Conservation (phyloP, 1,140 invertebrate genomes). For the Daktulosphaira vitifoliae region DNA sequence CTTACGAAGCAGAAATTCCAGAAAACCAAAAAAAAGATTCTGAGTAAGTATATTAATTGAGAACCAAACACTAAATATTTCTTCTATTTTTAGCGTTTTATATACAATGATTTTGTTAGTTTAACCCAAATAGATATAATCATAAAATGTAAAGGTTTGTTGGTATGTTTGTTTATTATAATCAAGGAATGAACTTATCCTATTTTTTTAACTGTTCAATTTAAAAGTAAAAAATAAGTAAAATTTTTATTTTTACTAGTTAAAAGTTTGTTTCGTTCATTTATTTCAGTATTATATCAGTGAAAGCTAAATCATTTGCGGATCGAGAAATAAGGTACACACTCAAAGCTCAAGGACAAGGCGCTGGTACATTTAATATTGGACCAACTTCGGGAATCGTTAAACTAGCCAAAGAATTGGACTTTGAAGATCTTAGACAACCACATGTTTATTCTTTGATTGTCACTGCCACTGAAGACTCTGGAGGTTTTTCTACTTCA, state of each 20-base stretch:
- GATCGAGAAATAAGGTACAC: slow-evolving; percentile 91
- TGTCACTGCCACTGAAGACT: slow-evolving; percentile 90
- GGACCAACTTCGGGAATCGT: slow-evolving; percentile 87
- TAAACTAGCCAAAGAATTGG: slow-evolving; percentile 86
- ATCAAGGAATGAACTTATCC: no score
- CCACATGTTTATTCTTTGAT: slow-evolving; percentile 85
- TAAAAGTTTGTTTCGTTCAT: slow-evolving; percentile 2
- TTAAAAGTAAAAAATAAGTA: no score
- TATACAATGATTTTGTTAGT: not conserved
- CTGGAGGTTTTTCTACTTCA: slow-evolving; percentile 87
- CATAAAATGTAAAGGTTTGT: no score
- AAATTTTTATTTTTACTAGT: no score
- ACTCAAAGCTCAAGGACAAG: slow-evolving; percentile 84
- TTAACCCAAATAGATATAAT: no score
- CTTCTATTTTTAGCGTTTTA: no score
- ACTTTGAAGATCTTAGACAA: slow-evolving; percentile 87
- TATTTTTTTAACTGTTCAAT: no score
- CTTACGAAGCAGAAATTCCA: slow-evolving; percentile 87
- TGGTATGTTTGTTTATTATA: no score
- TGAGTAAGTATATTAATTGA: slow-evolving; percentile 79
- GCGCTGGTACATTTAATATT: slow-evolving; percentile 90
- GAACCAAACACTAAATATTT: no score
- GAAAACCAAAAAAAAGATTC: slow-evolving; percentile 94
- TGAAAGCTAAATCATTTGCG: slow-evolving; percentile 92
- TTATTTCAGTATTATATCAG: slow-evolving; percentile 77